Evolutionary conservation across 1,140 invertebrate species (phyloP).

Genomic region (Lutraria rhynchaena): DNA sequence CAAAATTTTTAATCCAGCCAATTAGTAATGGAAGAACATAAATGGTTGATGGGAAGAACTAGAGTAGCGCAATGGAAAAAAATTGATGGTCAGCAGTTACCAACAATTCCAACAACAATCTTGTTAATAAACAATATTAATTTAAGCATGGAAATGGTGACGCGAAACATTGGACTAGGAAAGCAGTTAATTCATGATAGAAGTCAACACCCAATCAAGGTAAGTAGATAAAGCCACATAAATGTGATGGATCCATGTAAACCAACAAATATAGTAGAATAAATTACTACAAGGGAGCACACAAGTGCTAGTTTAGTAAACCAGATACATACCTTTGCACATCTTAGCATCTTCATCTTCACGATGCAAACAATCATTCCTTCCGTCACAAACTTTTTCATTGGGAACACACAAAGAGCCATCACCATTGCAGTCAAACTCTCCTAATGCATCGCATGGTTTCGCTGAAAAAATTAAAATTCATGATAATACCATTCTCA

Average conservation of each 20-base stretch:
- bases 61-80: too few relatives aligned
- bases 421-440: constrained; percentile 71
- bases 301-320: neutral
- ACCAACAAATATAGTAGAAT: neutral
- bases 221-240: neutral
- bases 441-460: constrained; percentile 33
- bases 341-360: constrained; percentile 64
- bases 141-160: too few relatives aligned
- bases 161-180: too few relatives aligned
- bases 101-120: too few relatives aligned
- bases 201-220: too few relatives aligned
- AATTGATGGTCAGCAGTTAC: too few relatives aligned
- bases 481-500: neutral
- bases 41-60: too few relatives aligned
- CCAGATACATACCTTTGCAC: constrained; percentile 65
- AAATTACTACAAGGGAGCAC: neutral
- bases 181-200: too few relatives aligned
- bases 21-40: too few relatives aligned
- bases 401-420: constrained; percentile 69
- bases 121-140: too few relatives aligned
- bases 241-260: neutral
- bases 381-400: constrained; percentile 70
- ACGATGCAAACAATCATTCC: constrained; percentile 71
- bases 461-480: constrained; percentile 3
- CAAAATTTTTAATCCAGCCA: too few relatives aligned